Base-by-base conservation (phyloP, 2,888 invertebrate species). In the Xanthorhoe designata region DNA sequence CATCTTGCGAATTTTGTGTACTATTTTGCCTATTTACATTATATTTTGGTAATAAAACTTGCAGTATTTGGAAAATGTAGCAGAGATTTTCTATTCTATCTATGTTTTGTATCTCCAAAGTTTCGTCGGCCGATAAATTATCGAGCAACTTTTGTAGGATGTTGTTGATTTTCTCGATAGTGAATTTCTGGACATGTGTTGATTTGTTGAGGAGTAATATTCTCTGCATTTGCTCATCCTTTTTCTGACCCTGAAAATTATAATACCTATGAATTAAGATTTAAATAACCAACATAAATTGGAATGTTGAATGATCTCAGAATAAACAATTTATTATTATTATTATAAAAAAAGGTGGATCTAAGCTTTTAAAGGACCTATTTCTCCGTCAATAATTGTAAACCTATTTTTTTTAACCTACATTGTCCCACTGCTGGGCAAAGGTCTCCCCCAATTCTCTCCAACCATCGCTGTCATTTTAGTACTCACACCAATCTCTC, bases 161-260 rank as follows among this genome's bases (percentile, higher is more conserved):
- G 0, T 61, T 49, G 0, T 80, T 78, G 2, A 91, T 83, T 82
- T 87, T 88, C 24, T 87, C 86, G 58, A 91, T 84, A 0, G 80
- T 83, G 58, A 82, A 89, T 69, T 83, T 83, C 71, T 87, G 81
- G 66, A 92, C 82, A 61, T 92, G 88, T 0, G 66, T 64, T 0
- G 92, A 92, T 75, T 82, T 82, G 72, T 86, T 92, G 0, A 92
- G 62, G 0, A 90, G 75, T 5, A 88, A 55, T 2, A 91, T 64
- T 0, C 91, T 76, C 54, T 89, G 80, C 0, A 87, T 77, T 0
- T 61, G 71, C 35, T 88, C 88, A 13, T 92, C 89, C 75, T 86
- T 90, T 60, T 76, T 78, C n/a, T 83, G 18, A 2, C 88, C 70
- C 92, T 92, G 85, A 15, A 87, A 88, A 19, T 55, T 62, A 58